Base-by-base conservation (phyloP, 2,888 invertebrate species). In the Mechanitis messenoides region DNA sequence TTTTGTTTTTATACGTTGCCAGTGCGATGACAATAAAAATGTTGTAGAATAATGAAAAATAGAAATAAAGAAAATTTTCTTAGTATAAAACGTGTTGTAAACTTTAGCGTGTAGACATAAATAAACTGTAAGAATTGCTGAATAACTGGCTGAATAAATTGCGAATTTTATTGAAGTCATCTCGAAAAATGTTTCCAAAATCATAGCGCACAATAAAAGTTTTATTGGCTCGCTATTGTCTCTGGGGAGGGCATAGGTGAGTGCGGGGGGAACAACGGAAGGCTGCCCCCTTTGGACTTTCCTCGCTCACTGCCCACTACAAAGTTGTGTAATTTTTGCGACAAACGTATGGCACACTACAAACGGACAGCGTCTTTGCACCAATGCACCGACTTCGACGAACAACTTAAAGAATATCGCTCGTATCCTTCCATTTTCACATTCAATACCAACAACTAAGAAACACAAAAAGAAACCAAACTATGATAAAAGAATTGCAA, bases 171-270 rank as follows among this genome's bases (percentile, higher is more conserved):
- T 85, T 81, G 81, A 84, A 85, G 78, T 81, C 81, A 83, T 85
- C 82, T 81, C 76, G 76, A 76, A 82, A 83, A 85, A 85, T 84
- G 81, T 83, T 84, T 81, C 78, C 76, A 80, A 85, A 87, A 85
- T 86, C 83, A 87, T 85, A 84, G 84, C 79, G 77, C 66, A 76
- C 81, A 80, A 81, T 85, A 85, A 86, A 87, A 87, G 80, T 85
- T 87, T 85, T 85, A 87, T 86, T 86, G 81, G 81, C 78, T 81
- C 75, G 78, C 80, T 79, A 82, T 85, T 83, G 84, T 84, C 80
- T 81, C 76, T 72, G 64, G 76, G 75, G 76, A 76, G 71, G 67
- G 69, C 70, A 69, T 70, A 72, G 73, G 73, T 72, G 71, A 71
- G 69, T 61, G 70, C 71, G 67, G 71, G 64, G 66, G 63, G 68